Conservation (phyloP, 2,797 vertebrate species). For the Crenichthys baileyi region DNA sequence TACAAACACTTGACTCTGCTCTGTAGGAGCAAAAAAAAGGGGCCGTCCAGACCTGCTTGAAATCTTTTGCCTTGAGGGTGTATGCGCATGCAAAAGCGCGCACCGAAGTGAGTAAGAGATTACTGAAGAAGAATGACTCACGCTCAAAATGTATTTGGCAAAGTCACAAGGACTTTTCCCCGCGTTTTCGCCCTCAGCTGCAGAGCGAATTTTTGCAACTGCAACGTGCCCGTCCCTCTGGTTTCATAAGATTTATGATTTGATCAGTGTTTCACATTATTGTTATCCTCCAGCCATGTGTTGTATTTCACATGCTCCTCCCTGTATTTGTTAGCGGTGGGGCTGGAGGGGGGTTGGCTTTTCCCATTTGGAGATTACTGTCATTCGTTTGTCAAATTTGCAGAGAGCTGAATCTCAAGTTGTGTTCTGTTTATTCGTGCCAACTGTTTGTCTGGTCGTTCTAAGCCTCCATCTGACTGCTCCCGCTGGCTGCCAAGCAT, state of each 20-base stretch:
- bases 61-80: slow-evolving; percentile 72
- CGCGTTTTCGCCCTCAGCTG: slow-evolving; percentile 51
- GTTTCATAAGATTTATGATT: slow-evolving; percentile 58
- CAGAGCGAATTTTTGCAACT: slow-evolving; percentile 46
- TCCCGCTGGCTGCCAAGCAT: slow-evolving; percentile 71
- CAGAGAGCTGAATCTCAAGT: slow-evolving; percentile 59
- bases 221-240: slow-evolving; percentile 44
- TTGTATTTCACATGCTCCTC: slow-evolving; percentile 56
- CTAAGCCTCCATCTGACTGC: slow-evolving; percentile 77
- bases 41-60: slow-evolving; percentile 77
- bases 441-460: slow-evolving; percentile 75
- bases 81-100: slow-evolving; percentile 36
- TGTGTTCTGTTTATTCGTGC: slow-evolving; percentile 64
- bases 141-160: slow-evolving; percentile 63
- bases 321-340: slow-evolving; percentile 26
- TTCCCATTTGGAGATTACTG: slow-evolving; percentile 66
- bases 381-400: slow-evolving; percentile 66
- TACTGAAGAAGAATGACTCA: slow-evolving; percentile 70
- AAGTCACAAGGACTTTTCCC: slow-evolving; percentile 74
- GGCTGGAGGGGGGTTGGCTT: slow-evolving; percentile 20
- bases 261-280: slow-evolving; percentile 44
- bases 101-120: slow-evolving; percentile 67
- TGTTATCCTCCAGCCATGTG: slow-evolving; percentile 48
- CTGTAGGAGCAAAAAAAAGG: slow-evolving; percentile 19
- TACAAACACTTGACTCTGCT: slow-evolving; percentile 61